Base-by-base conservation (phyloP, 2,113 vertebrate species). In the Hippocampus abdominalis region DNA sequence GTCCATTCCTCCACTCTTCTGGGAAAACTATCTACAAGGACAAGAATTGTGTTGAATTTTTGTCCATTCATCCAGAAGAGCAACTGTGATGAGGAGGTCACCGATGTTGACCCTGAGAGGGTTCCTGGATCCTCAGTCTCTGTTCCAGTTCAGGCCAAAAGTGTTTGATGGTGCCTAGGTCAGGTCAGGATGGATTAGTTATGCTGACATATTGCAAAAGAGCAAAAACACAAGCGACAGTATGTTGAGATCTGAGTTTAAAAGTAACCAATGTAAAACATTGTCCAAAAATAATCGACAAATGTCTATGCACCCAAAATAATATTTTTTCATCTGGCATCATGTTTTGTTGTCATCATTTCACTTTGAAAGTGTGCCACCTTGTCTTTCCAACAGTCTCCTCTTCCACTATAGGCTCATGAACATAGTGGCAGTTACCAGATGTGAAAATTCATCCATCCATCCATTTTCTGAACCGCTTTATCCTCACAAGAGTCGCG, bases 1-100 rank as follows among this genome's bases (percentile, higher is more conserved):
- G 57, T 74, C 48, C 3, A 62, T 62, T 72, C 36, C 36, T 54
- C 36, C 32, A 62, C 60, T 57, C 10, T 25, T 27, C 23, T 57
- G 54, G 23, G 54, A 57, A 25, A 13, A 57, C 54, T 13, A 57
- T 25, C 25, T 27, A 27, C 12, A 25, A 23, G 21, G 15, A 27
- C 12, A 57, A 23, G 21, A 54, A 23, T 23, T 23, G 51, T 54
- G 51, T 21, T n/a, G 51, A 54, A 54, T 54, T 54, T n/a, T 54
- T 54, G 54, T 57, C 25, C 54, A 27, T 15, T 57, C 23, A 54
- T 23, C 51, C 51, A 54, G 20, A 57, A 57, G 54, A 57, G 23
- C 23, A 57, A 27, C 5, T 57, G 23, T 27, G 51, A 54, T 23
- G n/a, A 54, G 23, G 49, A 51, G 51, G 51, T 54, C 51, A 54